phyloP scores from a whole-genome alignment of 2,888 invertebrate genomes.

The Chydorus sphaericus region DNA sequence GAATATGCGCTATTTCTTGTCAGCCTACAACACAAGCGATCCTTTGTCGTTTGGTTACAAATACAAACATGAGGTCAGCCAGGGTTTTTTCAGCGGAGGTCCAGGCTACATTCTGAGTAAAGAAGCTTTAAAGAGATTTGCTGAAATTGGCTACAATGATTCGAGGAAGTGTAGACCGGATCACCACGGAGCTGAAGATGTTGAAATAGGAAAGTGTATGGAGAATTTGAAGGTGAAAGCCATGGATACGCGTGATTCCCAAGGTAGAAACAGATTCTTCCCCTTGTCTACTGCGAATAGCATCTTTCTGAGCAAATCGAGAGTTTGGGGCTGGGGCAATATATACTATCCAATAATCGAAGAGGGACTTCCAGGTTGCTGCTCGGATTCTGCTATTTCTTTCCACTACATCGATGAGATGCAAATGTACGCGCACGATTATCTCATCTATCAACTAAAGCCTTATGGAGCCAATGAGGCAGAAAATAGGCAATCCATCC shows the following conservation, averaged over 20 bases:
- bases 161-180: background rate
- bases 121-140: background rate
- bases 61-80: slow-evolving; percentile 67
- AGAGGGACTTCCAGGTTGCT: slow-evolving; percentile 55
- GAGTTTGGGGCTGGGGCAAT: background rate
- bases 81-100: slow-evolving; percentile 84
- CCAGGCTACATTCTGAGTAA: slow-evolving; percentile 34
- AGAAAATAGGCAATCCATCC: background rate
- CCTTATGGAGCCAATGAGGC: slow-evolving; percentile 36
- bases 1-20: slow-evolving; percentile 79
- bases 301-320: background rate
- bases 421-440: slow-evolving; percentile 87
- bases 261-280: background rate
- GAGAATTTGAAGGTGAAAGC: background rate
- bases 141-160: background rate
- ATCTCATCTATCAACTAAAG: slow-evolving; percentile 81
- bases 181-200: background rate
- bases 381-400: slow-evolving; percentile 82
- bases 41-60: slow-evolving; percentile 82
- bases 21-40: slow-evolving; percentile 51
- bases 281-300: background rate
- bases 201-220: background rate
- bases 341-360: background rate
- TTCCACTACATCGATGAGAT: slow-evolving; percentile 84
- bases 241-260: background rate